A percentile compares a stretch with the other conserved stretches of the same genome.
Conservation (phyloP, 2,888 invertebrate species). For the Hemistola chrysoprasaria region DNA sequence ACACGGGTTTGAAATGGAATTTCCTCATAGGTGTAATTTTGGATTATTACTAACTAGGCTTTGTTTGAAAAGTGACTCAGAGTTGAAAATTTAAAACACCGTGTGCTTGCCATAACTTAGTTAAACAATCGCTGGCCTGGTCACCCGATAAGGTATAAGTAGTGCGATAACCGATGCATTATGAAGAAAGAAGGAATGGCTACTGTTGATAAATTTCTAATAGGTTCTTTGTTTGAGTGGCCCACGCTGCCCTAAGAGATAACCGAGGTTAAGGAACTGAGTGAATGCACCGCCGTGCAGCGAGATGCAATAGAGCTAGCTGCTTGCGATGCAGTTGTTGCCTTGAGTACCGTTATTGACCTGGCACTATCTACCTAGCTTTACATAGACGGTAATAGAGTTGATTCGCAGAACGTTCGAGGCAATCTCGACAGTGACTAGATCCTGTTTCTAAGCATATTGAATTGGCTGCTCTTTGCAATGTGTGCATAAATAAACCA, state of each 20-base stretch:
- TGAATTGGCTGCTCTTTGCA: neutral
- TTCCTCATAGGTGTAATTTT: conserved; percentile 16
- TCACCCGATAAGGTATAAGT: conserved; percentile 66
- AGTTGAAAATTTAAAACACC: conserved; percentile 38
- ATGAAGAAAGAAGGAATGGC: conserved; percentile 53
- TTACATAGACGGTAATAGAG: conserved; percentile 20
- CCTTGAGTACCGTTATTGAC: conserved; percentile 67
- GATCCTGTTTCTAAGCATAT: conserved; percentile 16
- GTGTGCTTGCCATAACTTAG: conserved; percentile 40
- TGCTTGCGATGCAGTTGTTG: conserved; percentile 62
- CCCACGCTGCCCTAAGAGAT: conserved; percentile 49
- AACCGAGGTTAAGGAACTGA: conserved; percentile 54
- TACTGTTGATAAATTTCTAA: conserved; percentile 50
- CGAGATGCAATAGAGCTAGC: conserved; percentile 65
- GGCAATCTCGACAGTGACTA: conserved; percentile 21
- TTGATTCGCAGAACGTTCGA: conserved; percentile 21
- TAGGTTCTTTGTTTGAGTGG: conserved; percentile 43
- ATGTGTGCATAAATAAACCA: neutral
- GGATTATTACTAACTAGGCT: conserved; percentile 23
- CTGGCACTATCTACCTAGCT: conserved; percentile 39
- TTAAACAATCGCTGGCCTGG: conserved; percentile 56
- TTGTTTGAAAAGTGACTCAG: conserved; percentile 33
- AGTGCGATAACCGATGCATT: conserved; percentile 65
- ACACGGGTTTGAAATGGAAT: conserved; percentile 13
- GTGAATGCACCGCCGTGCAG: conserved; percentile 52